A percentile compares a stretch with the other conserved stretches of the same genome.
These are phyloP conservation scores for Athetis lepigone DNA, from an alignment of 2,888 invertebrate genomes.

Conservation along the genomic window DNA sequence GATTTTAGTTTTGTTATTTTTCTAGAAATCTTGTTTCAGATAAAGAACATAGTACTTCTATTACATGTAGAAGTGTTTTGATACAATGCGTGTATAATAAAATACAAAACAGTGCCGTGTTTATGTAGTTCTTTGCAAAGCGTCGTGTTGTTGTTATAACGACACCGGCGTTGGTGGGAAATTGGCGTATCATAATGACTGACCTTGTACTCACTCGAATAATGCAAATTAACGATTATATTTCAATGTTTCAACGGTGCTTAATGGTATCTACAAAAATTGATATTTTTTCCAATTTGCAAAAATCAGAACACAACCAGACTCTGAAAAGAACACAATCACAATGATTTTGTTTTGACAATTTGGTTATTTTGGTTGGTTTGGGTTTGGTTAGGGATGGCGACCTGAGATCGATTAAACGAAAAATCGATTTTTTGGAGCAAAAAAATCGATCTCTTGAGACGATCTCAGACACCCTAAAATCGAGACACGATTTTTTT, in stretches of 20 bases:
- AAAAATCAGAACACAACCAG: too few relatives aligned
- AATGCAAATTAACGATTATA: background rate
- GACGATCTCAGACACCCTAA: too few relatives aligned
- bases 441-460: too few relatives aligned
- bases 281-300: too few relatives aligned
- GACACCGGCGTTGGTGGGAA: slow-evolving; percentile 23
- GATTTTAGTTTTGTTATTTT: background rate
- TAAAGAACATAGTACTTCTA: too few relatives aligned
- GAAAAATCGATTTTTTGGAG: too few relatives aligned
- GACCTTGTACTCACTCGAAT: slow-evolving; percentile 15
- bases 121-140: slow-evolving; percentile 7
- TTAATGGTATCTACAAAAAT: too few relatives aligned
- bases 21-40: background rate
- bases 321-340: too few relatives aligned
- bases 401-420: too few relatives aligned
- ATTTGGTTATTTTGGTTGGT: too few relatives aligned
- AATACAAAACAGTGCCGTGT: background rate
- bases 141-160: slow-evolving; percentile 5
- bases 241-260: background rate
- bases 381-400: too few relatives aligned
- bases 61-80: background rate
- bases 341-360: background rate
- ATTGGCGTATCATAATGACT: slow-evolving; percentile 1
- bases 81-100: background rate
- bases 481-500: too few relatives aligned